A percentile compares a stretch with the other conserved stretches of the same genome.
These are phyloP conservation scores for Bubo scandiacus DNA, from an alignment of 2,113 vertebrate species.

Conservation along the genomic window DNA sequence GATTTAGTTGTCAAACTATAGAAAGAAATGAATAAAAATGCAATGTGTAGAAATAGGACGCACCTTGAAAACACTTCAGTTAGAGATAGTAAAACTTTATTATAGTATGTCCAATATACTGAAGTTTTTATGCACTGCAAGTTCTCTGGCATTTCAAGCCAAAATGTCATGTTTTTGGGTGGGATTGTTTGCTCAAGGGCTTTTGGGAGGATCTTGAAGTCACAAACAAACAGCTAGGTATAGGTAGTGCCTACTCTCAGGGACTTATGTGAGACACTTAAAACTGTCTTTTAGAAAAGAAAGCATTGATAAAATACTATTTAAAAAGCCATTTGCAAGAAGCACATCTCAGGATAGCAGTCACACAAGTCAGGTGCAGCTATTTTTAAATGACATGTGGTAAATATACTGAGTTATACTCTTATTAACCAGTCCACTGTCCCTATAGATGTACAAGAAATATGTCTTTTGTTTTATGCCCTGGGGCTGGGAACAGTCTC, in stretches of 20 bases:
- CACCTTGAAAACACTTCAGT: background rate
- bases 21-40: background rate
- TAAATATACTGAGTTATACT: background rate
- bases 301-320: background rate
- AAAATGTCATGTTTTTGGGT: background rate
- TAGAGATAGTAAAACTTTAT: background rate
- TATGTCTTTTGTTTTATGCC: background rate
- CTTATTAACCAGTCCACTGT: background rate
- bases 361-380: background rate
- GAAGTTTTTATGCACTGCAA: background rate
- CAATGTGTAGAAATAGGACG: rapidly evolving
- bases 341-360: background rate
- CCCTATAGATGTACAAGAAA: background rate
- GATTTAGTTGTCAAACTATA: background rate
- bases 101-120: background rate
- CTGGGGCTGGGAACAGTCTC: background rate
- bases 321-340: background rate
- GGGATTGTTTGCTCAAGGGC: background rate
- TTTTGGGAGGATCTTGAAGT: background rate
- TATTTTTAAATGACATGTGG: background rate
- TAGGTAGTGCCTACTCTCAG: background rate
- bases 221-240: background rate
- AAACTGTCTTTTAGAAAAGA: background rate
- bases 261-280: background rate
- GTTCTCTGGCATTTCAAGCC: background rate